These are phyloP conservation scores for Caenorhabditis remanei DNA, from an alignment of 1,140 invertebrate genomes.

Conservation along the genomic window DNA sequence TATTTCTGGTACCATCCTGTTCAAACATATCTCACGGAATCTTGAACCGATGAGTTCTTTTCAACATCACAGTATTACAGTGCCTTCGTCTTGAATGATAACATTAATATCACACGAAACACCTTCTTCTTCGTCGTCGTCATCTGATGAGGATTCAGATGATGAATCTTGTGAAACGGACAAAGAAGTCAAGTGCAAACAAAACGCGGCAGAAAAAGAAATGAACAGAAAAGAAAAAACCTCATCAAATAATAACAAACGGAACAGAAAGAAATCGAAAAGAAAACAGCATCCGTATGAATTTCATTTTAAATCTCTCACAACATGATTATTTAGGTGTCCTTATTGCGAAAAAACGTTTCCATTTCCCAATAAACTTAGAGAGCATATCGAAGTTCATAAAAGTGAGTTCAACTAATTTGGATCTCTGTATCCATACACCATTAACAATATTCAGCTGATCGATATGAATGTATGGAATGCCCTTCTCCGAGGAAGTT, in stretches of 20 bases:
- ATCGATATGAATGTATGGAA: background rate
- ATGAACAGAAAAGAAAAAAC: background rate
- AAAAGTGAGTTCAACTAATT: background rate
- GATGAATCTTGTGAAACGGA: conserved; percentile 33
- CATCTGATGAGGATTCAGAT: conserved; percentile 11
- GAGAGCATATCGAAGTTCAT: conserved; percentile 26
- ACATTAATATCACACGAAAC: background rate
- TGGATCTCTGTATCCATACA: background rate
- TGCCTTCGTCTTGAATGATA: background rate
- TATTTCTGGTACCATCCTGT: too few species aligned
- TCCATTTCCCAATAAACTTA: conserved; percentile 43
- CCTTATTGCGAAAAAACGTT: conserved; percentile 36
- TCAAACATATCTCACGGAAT: too few species aligned
- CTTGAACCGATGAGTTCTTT: too few species aligned
- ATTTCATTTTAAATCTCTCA: background rate
- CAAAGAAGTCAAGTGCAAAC: background rate
- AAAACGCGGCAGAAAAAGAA: background rate
- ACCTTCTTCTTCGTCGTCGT: conserved; percentile 20
- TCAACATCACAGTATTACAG: too few species aligned
- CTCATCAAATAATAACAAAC: background rate
- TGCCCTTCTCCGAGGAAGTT: background rate
- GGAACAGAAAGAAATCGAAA: background rate
- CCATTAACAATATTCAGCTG: background rate
- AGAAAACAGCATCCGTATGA: background rate
- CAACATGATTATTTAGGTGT: conserved; percentile 27